phyloP scores from a whole-genome alignment of 2,888 invertebrate species.

The Mythimna albipuncta region DNA sequence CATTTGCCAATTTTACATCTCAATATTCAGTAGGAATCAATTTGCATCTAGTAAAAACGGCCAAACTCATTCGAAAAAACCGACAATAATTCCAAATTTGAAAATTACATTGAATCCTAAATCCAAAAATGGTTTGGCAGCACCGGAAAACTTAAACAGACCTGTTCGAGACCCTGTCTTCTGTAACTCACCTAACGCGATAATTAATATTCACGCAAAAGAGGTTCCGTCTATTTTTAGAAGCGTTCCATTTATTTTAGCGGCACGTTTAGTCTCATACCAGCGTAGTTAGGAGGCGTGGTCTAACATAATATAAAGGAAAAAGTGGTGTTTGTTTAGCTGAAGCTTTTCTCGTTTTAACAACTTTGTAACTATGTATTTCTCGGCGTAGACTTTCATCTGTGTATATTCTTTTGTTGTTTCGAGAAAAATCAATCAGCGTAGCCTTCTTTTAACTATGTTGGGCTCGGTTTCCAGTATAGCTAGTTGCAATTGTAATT shows the following conservation, averaged over 20 bases:
- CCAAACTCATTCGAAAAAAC: background rate
- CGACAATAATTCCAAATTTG: too few species aligned
- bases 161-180: background rate
- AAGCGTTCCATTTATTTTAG: constrained; percentile 27
- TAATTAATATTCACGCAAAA: constrained; percentile 31
- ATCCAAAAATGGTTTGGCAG: background rate
- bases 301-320: background rate
- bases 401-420: too few species aligned
- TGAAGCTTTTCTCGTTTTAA: background rate
- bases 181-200: constrained; percentile 6
- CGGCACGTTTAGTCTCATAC: constrained; percentile 10
- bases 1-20: too few species aligned
- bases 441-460: too few species aligned
- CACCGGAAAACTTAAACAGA: background rate
- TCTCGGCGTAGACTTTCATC: background rate
- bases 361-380: background rate
- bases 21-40: too few species aligned
- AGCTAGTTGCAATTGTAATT: too few species aligned
- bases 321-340: background rate
- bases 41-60: background rate
- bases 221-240: constrained; percentile 23
- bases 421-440: background rate
- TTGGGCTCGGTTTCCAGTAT: too few species aligned
- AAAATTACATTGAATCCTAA: background rate
- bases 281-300: background rate